phyloP scores from a whole-genome alignment of 35 echinoderm and acorn worm species.

The Amphiura filiformis region DNA sequence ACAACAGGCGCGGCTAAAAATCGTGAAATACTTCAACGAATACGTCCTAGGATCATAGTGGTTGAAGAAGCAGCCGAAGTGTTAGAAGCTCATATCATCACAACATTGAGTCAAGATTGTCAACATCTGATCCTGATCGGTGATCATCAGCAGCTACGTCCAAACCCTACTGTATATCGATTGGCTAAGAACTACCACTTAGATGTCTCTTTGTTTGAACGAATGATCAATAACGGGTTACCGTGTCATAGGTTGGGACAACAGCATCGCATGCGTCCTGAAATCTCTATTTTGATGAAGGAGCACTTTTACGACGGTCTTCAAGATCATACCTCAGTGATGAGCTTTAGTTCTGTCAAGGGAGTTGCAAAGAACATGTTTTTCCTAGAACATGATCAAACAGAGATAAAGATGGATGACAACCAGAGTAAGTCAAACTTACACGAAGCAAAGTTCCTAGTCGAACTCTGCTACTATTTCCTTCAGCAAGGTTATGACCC shows the following conservation, averaged over 20 bases:
- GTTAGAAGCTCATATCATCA: conserved; percentile 56
- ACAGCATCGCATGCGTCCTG: conserved; percentile 76
- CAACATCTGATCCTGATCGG: conserved; percentile 88
- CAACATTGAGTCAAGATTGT: conserved; percentile 35
- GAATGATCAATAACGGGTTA: conserved; percentile 64
- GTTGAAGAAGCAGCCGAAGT: conserved; percentile 60
- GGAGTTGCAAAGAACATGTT: conserved; percentile 63
- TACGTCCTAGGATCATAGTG: conserved; percentile 23
- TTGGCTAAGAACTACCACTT: conserved; percentile 65
- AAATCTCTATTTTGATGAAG: conserved; percentile 65
- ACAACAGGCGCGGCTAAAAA: conserved; percentile 47
- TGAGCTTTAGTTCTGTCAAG: conserved; percentile 32
- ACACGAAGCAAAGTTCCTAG: conserved; percentile 70
- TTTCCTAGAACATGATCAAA: conserved; percentile 68
- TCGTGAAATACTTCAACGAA: not conserved
- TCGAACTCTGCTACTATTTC: conserved; percentile 64
- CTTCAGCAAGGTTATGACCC: conserved; percentile 78
- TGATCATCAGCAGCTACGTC: conserved; percentile 81
- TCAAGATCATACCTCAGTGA: conserved; percentile 57
- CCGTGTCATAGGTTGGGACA: conserved; percentile 32
- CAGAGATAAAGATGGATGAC: conserved; percentile 50
- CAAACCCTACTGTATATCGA: conserved; percentile 83
- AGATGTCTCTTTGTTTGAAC: conserved; percentile 81
- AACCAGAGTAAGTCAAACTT: conserved; percentile 59
- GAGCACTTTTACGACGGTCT: conserved; percentile 75